Base-by-base conservation (phyloP, 2,113 vertebrate genomes). In the Prionailurus bengalensis region DNA sequence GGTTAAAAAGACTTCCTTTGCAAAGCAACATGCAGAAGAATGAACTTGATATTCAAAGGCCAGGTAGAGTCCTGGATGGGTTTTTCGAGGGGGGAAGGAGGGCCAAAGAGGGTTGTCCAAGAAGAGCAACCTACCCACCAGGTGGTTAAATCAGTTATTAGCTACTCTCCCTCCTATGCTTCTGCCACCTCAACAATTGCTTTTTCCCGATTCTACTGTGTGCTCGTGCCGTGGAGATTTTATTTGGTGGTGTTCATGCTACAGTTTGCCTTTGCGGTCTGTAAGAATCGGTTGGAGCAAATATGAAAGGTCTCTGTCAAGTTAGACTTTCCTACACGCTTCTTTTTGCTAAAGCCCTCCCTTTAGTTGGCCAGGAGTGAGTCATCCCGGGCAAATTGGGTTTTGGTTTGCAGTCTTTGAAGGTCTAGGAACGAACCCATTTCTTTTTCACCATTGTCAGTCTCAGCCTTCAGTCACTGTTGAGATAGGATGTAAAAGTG, bases 351-450 rank as follows among this genome's bases (percentile, higher is more conserved):
- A 31, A 53, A 5, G n/a, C 13, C 45, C 71, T 81, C 73, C 61
- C 51, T 48, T 42, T 51, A 63, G 45, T 33, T 94, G 55, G 23
- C 15, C 68, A 90, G 45, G 19, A 71, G 29, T 76, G 45, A 39
- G 39, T 39, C 42, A 33, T 1, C 63, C 11, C 61, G 17, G 89
- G 66, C 29, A 76, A n/a, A 15, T 12, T 86, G 13, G 79, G n/a
- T 96, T 89, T 95, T 84, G 70, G 45, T 68, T 92, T 94, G 68
- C 8, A 65, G 87, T n/a, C 42, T 96, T 61, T 65, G 83, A 92
- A 92, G 51, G 58, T 63, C 42, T 51, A 36, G 63, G 48, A 55
- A 90, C 68, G 31, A 86, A 79, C 53, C 55, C 27, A 1, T 89
- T 87, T 66, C 31, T 53, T 92, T 82, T 74, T 66, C 36, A 71